A percentile compares a stretch with the other conserved stretches of the same genome.
Conservation (phyloP, 2,113 vertebrate genomes). For the Varanus komodoensis region DNA sequence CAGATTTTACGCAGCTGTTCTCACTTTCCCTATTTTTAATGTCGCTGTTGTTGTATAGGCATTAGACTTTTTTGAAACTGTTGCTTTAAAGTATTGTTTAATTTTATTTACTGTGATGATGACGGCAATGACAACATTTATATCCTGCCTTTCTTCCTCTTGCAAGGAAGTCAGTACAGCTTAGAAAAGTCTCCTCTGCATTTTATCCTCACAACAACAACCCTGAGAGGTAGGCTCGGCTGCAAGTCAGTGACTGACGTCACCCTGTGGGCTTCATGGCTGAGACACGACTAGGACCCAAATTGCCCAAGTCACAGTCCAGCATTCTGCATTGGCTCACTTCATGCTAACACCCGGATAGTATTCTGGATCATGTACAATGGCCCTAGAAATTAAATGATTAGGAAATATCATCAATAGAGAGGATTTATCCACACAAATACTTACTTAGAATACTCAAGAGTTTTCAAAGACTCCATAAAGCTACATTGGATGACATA, state of each 20-base stretch:
- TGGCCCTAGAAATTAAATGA: background rate
- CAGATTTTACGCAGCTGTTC: background rate
- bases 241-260: too few relatives aligned
- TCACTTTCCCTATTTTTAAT: background rate
- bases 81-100: background rate
- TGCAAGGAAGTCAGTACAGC: too few relatives aligned
- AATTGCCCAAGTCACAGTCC: too few relatives aligned
- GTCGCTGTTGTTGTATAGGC: background rate
- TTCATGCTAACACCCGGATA: background rate
- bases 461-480: slow-evolving; percentile 27
- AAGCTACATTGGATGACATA: slow-evolving; percentile 17
- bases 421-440: slow-evolving; percentile 1
- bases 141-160: too few relatives aligned
- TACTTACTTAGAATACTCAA: slow-evolving; percentile 18
- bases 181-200: too few relatives aligned
- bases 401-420: background rate
- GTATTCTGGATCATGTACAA: background rate
- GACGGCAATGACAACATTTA: too few relatives aligned
- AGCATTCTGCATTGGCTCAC: too few relatives aligned
- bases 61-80: background rate
- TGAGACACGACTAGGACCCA: too few relatives aligned
- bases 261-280: too few relatives aligned
- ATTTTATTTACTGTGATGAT: background rate
- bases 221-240: too few relatives aligned
- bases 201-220: too few relatives aligned